Conservation (phyloP, 2,888 invertebrate genomes). For the Stenchaetothrips biformis region DNA sequence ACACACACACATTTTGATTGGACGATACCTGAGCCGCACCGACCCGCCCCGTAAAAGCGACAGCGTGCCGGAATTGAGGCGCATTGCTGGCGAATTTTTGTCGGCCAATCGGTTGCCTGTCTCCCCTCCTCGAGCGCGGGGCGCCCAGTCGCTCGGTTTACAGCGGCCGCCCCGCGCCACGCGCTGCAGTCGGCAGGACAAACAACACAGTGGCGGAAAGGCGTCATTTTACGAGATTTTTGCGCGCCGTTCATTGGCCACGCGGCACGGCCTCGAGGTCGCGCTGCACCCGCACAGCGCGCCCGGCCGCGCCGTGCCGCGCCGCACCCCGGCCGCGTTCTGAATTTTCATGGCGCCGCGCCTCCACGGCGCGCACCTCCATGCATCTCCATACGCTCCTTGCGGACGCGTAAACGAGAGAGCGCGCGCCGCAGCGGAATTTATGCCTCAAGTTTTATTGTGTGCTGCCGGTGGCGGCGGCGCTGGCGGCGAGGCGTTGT, state of each 20-base stretch:
- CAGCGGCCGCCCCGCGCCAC: not conserved
- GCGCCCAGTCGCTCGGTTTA: not conserved
- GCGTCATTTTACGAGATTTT: no score
- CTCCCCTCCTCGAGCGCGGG: not conserved
- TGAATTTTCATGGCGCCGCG: constrained; percentile 15
- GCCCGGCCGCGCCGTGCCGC: not conserved
- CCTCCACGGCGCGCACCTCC: not conserved
- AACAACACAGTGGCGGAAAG: no score
- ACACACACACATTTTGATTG: not conserved
- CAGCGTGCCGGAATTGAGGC: not conserved
- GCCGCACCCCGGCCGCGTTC: not conserved
- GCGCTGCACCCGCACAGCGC: not conserved
- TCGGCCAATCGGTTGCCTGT: not conserved
- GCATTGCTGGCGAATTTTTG: not conserved
- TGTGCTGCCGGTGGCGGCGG: not conserved
- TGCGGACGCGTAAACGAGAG: not conserved
- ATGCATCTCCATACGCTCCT: not conserved
- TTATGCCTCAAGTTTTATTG: constrained; percentile 8
- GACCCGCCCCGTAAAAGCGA: not conserved
- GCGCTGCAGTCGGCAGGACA: no score
- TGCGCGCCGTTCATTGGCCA: not conserved
- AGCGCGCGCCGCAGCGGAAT: not conserved
- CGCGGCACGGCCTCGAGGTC: not conserved
- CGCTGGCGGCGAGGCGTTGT: not conserved
- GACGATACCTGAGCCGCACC: not conserved